These are phyloP conservation scores for Leptinotarsa juncta DNA, from an alignment of 2,888 invertebrate genomes.

Conservation along the genomic window DNA sequence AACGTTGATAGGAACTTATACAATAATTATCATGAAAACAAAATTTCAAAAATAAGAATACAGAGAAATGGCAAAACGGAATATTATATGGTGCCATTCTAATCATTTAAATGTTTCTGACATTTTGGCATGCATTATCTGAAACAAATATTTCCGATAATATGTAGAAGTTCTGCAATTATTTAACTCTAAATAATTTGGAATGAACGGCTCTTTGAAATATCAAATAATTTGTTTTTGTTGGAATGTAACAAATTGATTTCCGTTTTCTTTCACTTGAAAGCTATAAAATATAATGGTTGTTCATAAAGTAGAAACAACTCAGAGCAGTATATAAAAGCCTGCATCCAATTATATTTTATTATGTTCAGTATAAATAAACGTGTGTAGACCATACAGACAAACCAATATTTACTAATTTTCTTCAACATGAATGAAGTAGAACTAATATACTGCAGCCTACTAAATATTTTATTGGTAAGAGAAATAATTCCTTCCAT, in stretches of 20 bases:
- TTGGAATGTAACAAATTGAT: background rate
- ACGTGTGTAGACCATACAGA: background rate
- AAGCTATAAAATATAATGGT: slow-evolving; percentile 5
- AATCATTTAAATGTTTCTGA: too few species aligned
- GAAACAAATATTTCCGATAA: too few species aligned
- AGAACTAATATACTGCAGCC: background rate
- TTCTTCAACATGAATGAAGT: background rate
- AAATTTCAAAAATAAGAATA: too few species aligned
- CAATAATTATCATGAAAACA: too few species aligned
- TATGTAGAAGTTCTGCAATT: too few species aligned
- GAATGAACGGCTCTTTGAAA: too few species aligned
- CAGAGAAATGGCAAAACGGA: too few species aligned
- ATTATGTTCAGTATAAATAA: slow-evolving; percentile 1
- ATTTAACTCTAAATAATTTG: too few species aligned
- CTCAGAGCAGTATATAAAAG: background rate
- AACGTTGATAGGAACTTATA: too few species aligned
- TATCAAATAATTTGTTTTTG: background rate
- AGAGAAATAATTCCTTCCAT: background rate
- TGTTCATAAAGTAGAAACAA: slow-evolving; percentile 8
- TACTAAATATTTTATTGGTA: background rate
- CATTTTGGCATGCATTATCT: too few species aligned
- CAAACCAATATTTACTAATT: background rate
- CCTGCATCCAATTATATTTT: background rate
- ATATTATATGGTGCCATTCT: too few species aligned
- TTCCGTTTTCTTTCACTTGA: background rate